Percentiles rank a stretch among this genome's conserved stretches.
Conservation (phyloP, 2,113 vertebrate genomes). For the Notechis scutatus region DNA sequence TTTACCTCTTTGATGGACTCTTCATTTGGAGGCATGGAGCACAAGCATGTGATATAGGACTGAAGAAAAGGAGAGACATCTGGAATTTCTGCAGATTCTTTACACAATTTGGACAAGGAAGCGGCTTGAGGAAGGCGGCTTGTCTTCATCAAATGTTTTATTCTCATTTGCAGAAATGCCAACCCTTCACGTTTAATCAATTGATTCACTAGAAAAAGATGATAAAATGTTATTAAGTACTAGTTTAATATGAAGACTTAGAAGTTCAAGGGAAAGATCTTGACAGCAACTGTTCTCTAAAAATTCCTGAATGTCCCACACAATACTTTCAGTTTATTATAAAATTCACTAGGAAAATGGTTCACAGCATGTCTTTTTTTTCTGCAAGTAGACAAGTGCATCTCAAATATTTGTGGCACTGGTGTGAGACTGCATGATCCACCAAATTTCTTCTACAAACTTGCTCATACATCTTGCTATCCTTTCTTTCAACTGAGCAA, state of each 20-base stretch:
- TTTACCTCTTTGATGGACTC: slow-evolving; percentile 93
- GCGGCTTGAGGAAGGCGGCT: slow-evolving; percentile 89
- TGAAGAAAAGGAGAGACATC: slow-evolving; percentile 89
- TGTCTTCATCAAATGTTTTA: slow-evolving; percentile 95
- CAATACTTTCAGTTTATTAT: background rate
- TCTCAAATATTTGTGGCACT: background rate
- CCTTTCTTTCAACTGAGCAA: background rate
- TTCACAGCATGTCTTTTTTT: background rate
- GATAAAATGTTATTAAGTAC: slow-evolving; percentile 51
- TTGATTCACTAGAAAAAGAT: slow-evolving; percentile 78
- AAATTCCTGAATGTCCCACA: background rate
- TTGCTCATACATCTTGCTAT: background rate
- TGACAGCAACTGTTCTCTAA: background rate
- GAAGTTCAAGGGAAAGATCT: background rate
- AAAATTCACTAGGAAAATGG: background rate
- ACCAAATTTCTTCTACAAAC: background rate
- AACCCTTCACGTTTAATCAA: slow-evolving; percentile 92
- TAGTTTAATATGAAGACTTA: slow-evolving; percentile 12
- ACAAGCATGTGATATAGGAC: slow-evolving; percentile 88
- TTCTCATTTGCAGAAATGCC: slow-evolving; percentile 94
- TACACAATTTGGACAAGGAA: slow-evolving; percentile 86
- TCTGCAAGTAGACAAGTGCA: background rate
- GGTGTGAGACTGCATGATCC: background rate
- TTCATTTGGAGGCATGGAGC: slow-evolving; percentile 89
- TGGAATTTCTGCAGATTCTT: slow-evolving; percentile 82